Evolutionary conservation across 2,888 invertebrate species (phyloP).

Genomic region (Lypha dubia): DNA sequence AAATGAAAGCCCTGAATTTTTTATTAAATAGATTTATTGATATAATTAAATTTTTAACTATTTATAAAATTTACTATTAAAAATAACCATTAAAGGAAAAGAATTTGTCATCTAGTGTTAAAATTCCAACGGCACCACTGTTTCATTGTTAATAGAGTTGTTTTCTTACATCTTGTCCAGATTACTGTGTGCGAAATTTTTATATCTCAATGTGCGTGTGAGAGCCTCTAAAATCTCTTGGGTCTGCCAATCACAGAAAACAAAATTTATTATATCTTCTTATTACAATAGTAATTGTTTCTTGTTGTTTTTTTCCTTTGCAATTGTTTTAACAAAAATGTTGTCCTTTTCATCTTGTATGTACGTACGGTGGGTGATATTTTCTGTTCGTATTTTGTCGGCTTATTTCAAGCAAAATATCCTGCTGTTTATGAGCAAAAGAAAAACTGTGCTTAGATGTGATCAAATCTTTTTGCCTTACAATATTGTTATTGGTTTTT

Average conservation of each 20-base stretch:
- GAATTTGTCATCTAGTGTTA: too few relatives aligned
- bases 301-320: conserved; percentile 1
- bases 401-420: conserved; percentile 71
- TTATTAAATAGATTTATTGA: too few relatives aligned
- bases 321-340: conserved; percentile 56
- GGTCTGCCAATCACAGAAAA: conserved; percentile 50
- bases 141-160: conserved; percentile 50
- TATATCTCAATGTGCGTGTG: conserved; percentile 43
- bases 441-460: conserved; percentile 25
- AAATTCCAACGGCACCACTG: conserved; percentile 19
- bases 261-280: conserved; percentile 59
- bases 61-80: too few relatives aligned
- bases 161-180: conserved; percentile 12
- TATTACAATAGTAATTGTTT: conserved; percentile 30
- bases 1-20: too few relatives aligned
- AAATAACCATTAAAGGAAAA: too few relatives aligned
- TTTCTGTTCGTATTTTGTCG: conserved; percentile 59
- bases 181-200: conserved; percentile 58
- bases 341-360: conserved; percentile 46
- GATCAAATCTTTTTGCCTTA: conserved; percentile 42
- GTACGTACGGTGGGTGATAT: conserved; percentile 62
- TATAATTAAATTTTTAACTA: too few relatives aligned
- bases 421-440: conserved; percentile 67
- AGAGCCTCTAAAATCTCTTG: conserved; percentile 65
- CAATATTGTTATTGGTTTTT: conserved; percentile 44